phyloP scores from a whole-genome alignment of 2,797 vertebrate genomes.

The Acipenser oxyrinchus region DNA sequence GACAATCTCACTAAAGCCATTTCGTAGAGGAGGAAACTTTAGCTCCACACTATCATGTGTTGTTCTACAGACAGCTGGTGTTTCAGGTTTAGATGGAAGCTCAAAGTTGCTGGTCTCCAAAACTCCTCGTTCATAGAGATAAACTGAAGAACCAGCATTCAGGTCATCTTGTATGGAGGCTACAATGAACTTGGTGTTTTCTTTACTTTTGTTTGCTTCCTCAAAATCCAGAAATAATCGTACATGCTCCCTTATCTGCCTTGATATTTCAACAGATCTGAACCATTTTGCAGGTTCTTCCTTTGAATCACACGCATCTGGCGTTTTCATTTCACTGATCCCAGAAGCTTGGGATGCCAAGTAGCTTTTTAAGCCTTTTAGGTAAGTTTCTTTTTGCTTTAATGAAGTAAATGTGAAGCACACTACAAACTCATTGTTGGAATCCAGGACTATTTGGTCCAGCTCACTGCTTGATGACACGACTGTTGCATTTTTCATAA shows the following conservation, averaged over 20 bases:
- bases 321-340: background rate
- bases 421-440: slow-evolving; percentile 19
- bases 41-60: slow-evolving; percentile 25
- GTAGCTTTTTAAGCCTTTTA: slow-evolving; percentile 22
- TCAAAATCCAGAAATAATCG: slow-evolving; percentile 26
- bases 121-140: slow-evolving; percentile 26
- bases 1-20: slow-evolving; percentile 9
- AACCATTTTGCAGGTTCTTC: slow-evolving; percentile 21
- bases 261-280: slow-evolving; percentile 4
- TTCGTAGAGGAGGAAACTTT: slow-evolving; percentile 14
- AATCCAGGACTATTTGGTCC: slow-evolving; percentile 18
- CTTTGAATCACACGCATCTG: background rate
- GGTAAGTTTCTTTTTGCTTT: slow-evolving; percentile 15
- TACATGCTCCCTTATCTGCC: slow-evolving; percentile 11
- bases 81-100: slow-evolving; percentile 30
- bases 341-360: background rate
- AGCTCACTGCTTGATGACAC: slow-evolving; percentile 25
- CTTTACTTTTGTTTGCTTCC: slow-evolving; percentile 17
- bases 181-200: slow-evolving; percentile 25
- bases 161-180: slow-evolving; percentile 21
- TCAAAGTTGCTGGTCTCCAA: slow-evolving; percentile 20
- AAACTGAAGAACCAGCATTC: slow-evolving; percentile 24
- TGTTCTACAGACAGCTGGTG: slow-evolving; percentile 1
- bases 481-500: slow-evolving; percentile 21
- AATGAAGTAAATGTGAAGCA: slow-evolving; percentile 30